Evolutionary conservation across 1,140 invertebrate species (phyloP).

Genomic region (Goniozus legneri): DNA sequence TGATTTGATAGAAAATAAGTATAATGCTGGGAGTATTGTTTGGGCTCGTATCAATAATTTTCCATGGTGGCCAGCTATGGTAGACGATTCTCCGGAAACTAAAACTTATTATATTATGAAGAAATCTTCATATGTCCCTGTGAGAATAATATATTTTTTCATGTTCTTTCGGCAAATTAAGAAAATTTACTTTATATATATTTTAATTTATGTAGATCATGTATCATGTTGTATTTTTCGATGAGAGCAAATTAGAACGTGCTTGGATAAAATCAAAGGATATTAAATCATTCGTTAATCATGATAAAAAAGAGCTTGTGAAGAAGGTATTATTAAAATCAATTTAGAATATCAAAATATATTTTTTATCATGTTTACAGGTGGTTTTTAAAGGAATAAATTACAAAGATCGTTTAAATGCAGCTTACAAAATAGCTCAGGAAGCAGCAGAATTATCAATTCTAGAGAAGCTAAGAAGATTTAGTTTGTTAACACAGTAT

Average conservation of each 20-base stretch:
- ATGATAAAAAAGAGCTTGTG: constrained; percentile 30
- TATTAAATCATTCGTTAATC: constrained; percentile 44
- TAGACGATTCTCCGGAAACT: constrained; percentile 66
- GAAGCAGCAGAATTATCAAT: constrained; percentile 43
- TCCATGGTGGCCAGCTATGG: constrained; percentile 73
- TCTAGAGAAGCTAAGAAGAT: constrained; percentile 44
- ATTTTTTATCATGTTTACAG: constrained; percentile 5
- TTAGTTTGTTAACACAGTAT: constrained; percentile 49
- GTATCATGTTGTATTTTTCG: constrained; percentile 65
- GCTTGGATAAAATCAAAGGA: constrained; percentile 53
- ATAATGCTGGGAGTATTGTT: constrained; percentile 63
- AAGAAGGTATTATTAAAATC: constrained; percentile 17
- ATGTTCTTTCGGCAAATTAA: not conserved
- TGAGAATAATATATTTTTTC: constrained; percentile 33
- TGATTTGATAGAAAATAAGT: constrained; percentile 58
- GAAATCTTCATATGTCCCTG: constrained; percentile 53
- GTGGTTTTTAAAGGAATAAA: not conserved
- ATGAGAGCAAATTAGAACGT: constrained; percentile 50
- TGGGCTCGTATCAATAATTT: constrained; percentile 61
- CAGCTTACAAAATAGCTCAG: constrained; percentile 40
- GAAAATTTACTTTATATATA: not conserved
- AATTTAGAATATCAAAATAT: not conserved
- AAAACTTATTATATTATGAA: constrained; percentile 60
- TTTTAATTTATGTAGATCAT: constrained; percentile 51
- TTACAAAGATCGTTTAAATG: constrained; percentile 32